These are phyloP conservation scores for Plutella xylostella DNA, from an alignment of 2,888 invertebrate genomes.

Conservation along the genomic window DNA sequence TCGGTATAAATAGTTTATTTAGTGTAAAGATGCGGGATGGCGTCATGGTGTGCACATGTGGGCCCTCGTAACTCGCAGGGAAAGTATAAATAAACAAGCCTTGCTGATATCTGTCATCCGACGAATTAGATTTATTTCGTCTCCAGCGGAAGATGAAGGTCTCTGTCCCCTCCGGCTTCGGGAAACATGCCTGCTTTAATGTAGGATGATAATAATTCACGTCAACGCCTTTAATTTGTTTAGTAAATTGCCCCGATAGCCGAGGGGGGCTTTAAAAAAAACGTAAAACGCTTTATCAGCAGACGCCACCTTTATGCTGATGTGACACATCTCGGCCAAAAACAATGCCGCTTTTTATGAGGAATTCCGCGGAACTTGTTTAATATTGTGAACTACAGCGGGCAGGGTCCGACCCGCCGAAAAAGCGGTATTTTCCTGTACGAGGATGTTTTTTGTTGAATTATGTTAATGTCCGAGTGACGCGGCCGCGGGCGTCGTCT, in stretches of 20 bases:
- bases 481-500: conserved; percentile 32
- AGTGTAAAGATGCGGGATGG: conserved; percentile 41
- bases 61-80: conserved; percentile 43
- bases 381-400: conserved; percentile 47
- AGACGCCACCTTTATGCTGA: too few species aligned
- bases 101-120: conserved; percentile 68
- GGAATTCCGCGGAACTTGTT: conserved; percentile 37
- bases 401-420: conserved; percentile 38
- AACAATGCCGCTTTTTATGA: too few species aligned
- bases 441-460: conserved; percentile 55
- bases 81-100: conserved; percentile 68
- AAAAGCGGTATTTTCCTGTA: conserved; percentile 41
- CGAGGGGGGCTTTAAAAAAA: neutral
- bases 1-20: conserved; percentile 54
- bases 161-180: conserved; percentile 29
- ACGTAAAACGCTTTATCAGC: too few species aligned
- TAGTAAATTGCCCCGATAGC: neutral
- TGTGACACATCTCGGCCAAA: too few species aligned
- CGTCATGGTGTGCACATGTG: conserved; percentile 47
- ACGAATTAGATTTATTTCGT: conserved; percentile 66
- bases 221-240: conserved; percentile 16
- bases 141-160: conserved; percentile 59
- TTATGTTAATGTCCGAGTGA: conserved; percentile 59
- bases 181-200: conserved; percentile 28
- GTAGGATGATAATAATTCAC: conserved; percentile 32